Conservation (phyloP, 2,797 vertebrate species). For the Hippoglossus hippoglossus region DNA sequence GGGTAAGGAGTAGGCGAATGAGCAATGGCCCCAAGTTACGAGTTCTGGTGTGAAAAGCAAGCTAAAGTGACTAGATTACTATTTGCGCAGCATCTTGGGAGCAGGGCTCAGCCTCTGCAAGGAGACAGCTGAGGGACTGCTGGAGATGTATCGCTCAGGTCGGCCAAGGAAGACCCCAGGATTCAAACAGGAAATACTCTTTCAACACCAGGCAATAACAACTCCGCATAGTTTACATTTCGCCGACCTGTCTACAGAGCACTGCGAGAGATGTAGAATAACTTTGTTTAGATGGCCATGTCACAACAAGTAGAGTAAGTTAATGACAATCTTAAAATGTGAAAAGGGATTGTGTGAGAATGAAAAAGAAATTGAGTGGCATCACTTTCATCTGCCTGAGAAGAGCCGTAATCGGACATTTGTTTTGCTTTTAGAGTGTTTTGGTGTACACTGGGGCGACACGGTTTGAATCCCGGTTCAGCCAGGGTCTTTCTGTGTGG, state of each 20-base stretch:
- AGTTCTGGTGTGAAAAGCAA: conserved; percentile 61
- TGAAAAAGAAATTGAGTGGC: not conserved
- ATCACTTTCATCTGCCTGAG: not conserved
- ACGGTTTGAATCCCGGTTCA: too few relatives aligned
- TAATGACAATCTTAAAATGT: conserved; percentile 31
- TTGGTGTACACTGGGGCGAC: too few relatives aligned
- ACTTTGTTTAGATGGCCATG: conserved; percentile 44
- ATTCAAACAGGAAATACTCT: conserved; percentile 81
- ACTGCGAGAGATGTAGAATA: conserved; percentile 30
- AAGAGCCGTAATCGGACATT: not conserved
- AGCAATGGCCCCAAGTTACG: conserved; percentile 68
- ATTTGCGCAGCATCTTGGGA: conserved; percentile 71
- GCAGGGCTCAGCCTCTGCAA: conserved; percentile 34
- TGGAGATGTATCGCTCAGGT: conserved; percentile 56
- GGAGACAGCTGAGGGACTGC: conserved; percentile 43
- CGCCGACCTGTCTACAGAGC: conserved; percentile 53
- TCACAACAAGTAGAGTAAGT: conserved; percentile 51
- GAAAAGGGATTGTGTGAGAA: conserved; percentile 9
- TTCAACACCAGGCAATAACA: conserved; percentile 79
- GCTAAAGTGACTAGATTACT: conserved; percentile 59
- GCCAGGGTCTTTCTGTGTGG: too few relatives aligned
- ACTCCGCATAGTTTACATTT: conserved; percentile 73
- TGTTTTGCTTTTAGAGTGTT: not conserved
- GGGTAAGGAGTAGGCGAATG: conserved; percentile 63
- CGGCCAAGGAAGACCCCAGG: conserved; percentile 59